phyloP scores from a whole-genome alignment of 2,888 invertebrate genomes.

The Mesodorylaimus sp. region DNA sequence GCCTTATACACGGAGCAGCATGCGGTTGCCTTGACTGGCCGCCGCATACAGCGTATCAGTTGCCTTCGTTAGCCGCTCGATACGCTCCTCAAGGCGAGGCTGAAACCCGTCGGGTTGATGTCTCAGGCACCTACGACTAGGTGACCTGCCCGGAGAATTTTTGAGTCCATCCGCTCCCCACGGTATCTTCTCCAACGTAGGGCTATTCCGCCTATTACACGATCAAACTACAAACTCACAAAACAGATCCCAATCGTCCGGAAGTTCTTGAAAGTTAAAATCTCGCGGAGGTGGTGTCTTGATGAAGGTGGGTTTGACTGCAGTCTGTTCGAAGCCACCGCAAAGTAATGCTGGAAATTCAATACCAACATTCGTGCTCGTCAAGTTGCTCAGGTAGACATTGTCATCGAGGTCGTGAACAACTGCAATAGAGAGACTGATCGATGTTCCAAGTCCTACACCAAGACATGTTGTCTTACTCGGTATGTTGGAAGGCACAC shows the following conservation, averaged over 20 bases:
- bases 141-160: no score
- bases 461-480: conserved; percentile 37
- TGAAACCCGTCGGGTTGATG: no score
- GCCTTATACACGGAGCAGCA: no score
- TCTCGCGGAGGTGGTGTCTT: conserved; percentile 33
- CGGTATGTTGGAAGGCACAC: conserved; percentile 59
- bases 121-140: no score
- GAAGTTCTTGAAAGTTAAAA: conserved; percentile 32
- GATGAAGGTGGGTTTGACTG: conserved; percentile 14
- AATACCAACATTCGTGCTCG: conserved; percentile 19
- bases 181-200: no score
- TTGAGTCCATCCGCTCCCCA: no score
- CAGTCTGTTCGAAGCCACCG: conserved; percentile 20
- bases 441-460: neutral
- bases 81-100: no score
- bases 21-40: no score
- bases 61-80: no score
- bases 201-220: no score
- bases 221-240: conserved; percentile 34
- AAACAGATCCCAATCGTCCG: conserved; percentile 82
- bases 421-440: conserved; percentile 39
- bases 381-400: conserved; percentile 51
- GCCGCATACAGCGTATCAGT: no score
- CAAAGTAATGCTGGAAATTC: no score
- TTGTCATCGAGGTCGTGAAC: conserved; percentile 69